A percentile compares a stretch with the other conserved stretches of the same genome.
Evolutionary conservation across 2,888 invertebrate genomes (phyloP).

Genomic region (Protodeltote pygarga): DNA sequence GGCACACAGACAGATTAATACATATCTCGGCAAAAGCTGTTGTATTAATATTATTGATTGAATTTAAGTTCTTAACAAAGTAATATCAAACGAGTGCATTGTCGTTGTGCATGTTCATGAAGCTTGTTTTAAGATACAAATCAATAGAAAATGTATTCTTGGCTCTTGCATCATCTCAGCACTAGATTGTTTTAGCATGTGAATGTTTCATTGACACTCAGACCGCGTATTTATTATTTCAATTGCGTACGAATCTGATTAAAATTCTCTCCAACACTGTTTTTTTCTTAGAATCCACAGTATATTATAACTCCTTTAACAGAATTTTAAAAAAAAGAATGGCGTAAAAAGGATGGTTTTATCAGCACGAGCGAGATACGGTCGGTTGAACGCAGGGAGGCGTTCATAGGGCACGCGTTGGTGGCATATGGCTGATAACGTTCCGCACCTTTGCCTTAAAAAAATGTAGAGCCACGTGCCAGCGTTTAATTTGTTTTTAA

Average conservation of each 20-base stretch:
- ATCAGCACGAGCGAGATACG: constrained; percentile 50
- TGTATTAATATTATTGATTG: constrained; percentile 3
- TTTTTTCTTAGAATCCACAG: constrained; percentile 42
- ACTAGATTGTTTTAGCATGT: constrained; percentile 22
- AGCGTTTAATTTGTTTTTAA: constrained; percentile 53
- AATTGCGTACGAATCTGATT: constrained; percentile 29
- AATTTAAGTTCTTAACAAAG: constrained; percentile 1
- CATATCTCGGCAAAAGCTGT: neutral
- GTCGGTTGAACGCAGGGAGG: constrained; percentile 57
- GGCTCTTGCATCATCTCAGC: constrained; percentile 22
- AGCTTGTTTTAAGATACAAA: constrained; percentile 48
- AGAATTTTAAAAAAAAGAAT: constrained; percentile 33
- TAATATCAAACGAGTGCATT: constrained; percentile 6
- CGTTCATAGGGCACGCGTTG: constrained; percentile 71
- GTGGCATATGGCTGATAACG: constrained; percentile 79
- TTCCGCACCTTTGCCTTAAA: constrained; percentile 59
- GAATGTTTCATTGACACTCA: constrained; percentile 47
- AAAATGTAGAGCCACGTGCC: constrained; percentile 69
- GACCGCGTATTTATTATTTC: constrained; percentile 36
- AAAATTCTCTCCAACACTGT: constrained; percentile 37
- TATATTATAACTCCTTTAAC: constrained; percentile 13
- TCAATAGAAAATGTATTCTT: constrained; percentile 35
- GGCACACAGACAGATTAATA: no score
- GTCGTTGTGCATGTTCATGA: no score
- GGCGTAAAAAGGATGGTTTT: constrained; percentile 11